Conservation (phyloP, 64 coral and sea anemone species). For the Pachyseris speciosa region DNA sequence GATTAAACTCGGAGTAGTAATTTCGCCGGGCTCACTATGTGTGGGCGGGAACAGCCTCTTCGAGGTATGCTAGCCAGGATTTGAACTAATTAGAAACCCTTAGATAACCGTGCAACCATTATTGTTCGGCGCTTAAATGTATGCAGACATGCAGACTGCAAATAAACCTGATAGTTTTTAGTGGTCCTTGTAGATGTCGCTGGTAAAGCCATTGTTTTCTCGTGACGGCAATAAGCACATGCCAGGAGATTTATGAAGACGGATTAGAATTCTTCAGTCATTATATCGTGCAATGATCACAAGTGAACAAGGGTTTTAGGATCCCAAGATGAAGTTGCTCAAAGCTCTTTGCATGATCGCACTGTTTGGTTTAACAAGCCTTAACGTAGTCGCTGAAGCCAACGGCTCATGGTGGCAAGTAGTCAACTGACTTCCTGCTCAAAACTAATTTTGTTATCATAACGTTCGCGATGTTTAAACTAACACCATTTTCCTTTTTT, state of each 20-base stretch:
- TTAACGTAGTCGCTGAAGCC: slow-evolving; percentile 1
- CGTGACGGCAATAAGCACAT: slow-evolving; percentile 67
- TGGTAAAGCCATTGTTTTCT: slow-evolving; percentile 90
- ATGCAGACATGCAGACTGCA: slow-evolving; percentile 88
- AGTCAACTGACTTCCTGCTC: neutral
- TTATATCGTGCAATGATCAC: slow-evolving; percentile 21
- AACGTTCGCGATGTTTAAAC: neutral
- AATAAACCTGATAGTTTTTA: slow-evolving; percentile 76
- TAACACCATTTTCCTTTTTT: neutral
- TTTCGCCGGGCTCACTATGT: slow-evolving; percentile 7
- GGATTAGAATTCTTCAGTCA: slow-evolving; percentile 55
- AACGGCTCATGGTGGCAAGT: slow-evolving; percentile 35
- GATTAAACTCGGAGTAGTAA: slow-evolving; percentile 26
- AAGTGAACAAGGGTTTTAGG: slow-evolving; percentile 55
- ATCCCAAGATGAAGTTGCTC: slow-evolving; percentile 18
- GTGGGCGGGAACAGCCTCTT: slow-evolving; percentile 59
- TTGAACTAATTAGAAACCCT: slow-evolving; percentile 77
- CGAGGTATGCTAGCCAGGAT: slow-evolving; percentile 74
- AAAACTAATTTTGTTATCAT: neutral
- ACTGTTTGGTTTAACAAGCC: slow-evolving; percentile 21
- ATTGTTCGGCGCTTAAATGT: slow-evolving; percentile 59
- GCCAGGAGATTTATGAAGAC: slow-evolving; percentile 60
- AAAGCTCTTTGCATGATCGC: neutral
- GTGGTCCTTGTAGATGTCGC: slow-evolving; percentile 74
- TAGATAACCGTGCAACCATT: slow-evolving; percentile 59